Evolutionary conservation across 2,888 invertebrate species (phyloP).

Genomic region (Trimorus sp.): DNA sequence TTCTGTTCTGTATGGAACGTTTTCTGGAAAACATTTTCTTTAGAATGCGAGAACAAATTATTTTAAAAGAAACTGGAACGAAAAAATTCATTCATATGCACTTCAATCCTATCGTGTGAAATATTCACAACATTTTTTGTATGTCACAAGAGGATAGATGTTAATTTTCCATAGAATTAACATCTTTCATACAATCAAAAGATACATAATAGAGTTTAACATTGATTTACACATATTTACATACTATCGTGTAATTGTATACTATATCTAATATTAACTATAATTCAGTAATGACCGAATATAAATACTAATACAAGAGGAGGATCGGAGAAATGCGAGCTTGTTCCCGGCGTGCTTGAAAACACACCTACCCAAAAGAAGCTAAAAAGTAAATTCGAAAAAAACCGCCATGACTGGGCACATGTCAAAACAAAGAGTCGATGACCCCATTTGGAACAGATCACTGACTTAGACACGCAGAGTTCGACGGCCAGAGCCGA

Average conservation of each 20-base stretch:
- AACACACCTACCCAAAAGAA: constrained; percentile 11
- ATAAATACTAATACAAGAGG: background rate
- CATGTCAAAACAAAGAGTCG: constrained; percentile 57
- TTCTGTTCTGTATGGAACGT: constrained; percentile 1
- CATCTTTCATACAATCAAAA: too few relatives aligned
- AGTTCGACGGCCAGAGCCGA: constrained; percentile 68
- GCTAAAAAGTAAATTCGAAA: constrained; percentile 29
- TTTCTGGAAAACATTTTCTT: constrained; percentile 2
- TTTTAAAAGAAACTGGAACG: background rate
- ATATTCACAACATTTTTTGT: too few relatives aligned
- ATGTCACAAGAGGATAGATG: too few relatives aligned
- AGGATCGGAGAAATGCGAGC: constrained; percentile 8
- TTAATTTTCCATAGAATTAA: too few relatives aligned
- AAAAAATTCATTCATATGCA: too few relatives aligned
- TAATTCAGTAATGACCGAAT: too few relatives aligned
- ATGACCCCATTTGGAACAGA: constrained; percentile 50
- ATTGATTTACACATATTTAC: too few relatives aligned
- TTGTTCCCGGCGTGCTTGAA: background rate
- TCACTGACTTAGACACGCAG: constrained; percentile 32
- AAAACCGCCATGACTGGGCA: constrained; percentile 39
- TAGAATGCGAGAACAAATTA: background rate
- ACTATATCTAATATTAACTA: too few relatives aligned
- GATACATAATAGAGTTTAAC: too few relatives aligned
- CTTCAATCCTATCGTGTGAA: too few relatives aligned
- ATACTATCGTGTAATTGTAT: too few relatives aligned